Conservation (phyloP, 2,888 invertebrate species). For the Parnassius apollo region DNA sequence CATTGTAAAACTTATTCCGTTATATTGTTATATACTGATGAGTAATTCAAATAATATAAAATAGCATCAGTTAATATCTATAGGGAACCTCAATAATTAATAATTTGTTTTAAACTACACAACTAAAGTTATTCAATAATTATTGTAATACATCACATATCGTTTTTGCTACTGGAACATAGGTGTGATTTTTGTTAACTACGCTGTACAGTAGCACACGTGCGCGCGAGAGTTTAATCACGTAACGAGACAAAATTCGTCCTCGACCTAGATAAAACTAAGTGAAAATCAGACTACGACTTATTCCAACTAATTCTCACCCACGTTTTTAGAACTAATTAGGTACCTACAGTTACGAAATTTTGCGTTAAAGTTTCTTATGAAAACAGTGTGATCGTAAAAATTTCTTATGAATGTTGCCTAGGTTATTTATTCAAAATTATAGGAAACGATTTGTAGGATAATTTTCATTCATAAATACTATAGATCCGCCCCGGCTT, state of each 20-base stretch:
- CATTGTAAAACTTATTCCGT: too few relatives aligned
- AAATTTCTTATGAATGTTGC: too few relatives aligned
- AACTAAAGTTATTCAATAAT: too few relatives aligned
- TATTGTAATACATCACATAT: background rate
- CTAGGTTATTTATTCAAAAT: too few relatives aligned
- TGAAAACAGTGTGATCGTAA: background rate
- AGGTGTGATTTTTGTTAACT: background rate
- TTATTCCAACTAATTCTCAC: slow-evolving; percentile 38
- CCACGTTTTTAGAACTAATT: slow-evolving; percentile 31
- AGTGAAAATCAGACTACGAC: slow-evolving; percentile 68
- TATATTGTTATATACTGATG: too few relatives aligned
- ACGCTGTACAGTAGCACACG: slow-evolving; percentile 26
- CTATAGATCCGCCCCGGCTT: too few relatives aligned
- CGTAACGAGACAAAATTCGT: slow-evolving; percentile 48
- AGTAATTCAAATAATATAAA: too few relatives aligned
- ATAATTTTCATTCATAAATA: too few relatives aligned
- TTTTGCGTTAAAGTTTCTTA: slow-evolving; percentile 23
- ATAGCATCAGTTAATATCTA: too few relatives aligned
- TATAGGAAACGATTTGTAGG: too few relatives aligned
- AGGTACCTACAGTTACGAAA: slow-evolving; percentile 42
- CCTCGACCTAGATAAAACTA: slow-evolving; percentile 69
- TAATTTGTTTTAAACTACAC: too few relatives aligned
- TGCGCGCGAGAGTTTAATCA: slow-evolving; percentile 36
- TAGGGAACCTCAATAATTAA: too few relatives aligned
- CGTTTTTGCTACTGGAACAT: background rate